Base-by-base conservation (phyloP, 2,113 vertebrate genomes). In the Poecile atricapillus region DNA sequence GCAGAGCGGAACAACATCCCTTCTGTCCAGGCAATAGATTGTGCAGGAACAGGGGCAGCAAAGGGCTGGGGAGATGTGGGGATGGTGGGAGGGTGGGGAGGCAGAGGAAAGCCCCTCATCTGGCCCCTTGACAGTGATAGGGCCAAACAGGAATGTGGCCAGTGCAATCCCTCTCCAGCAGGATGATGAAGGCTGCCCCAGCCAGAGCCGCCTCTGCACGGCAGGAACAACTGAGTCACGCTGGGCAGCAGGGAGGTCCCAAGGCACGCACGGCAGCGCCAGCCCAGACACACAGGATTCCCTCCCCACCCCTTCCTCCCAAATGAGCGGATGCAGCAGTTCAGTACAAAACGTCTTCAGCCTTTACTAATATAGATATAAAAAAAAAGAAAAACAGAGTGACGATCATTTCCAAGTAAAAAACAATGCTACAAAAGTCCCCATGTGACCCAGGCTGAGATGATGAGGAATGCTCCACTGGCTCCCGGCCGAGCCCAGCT, bases 281-380 rank as follows among this genome's bases (percentile, higher is more conserved):
- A 11, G 84, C 58, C n/a, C 90, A 68, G 59, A 83, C 49, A 17
- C 12, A n/a, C 37, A 94, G 88, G 85, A 94, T 89, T 90, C 94
- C 83, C 93, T 91, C 81, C 94, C 94, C 95, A 93, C 91, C 94
- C 93, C 82, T 94, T 95, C 82, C 85, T 93, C 91, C 87, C 2
- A 0, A 94, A 93, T 30, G 55, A 95, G 67, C 75, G 60, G 93
- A 93, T 78, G 60, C 95, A 91, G 35, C 68, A 58, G 47, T 31
- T 93, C 68, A 79, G 95, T 97, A 97, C 95, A 97, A 97, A 97
- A 97, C 8, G 44, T 93, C 85, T 95, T 79, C 94, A 95, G 76
- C 60, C 28, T 97, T 96, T 97, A 97, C 96, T 97, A 96, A 95
- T 94, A 94, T 84, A 97, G 91, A 95, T 94, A 96, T 73, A 56